Base-by-base conservation (phyloP, 1,140 invertebrate species). In the Tetraneura akinire region DNA sequence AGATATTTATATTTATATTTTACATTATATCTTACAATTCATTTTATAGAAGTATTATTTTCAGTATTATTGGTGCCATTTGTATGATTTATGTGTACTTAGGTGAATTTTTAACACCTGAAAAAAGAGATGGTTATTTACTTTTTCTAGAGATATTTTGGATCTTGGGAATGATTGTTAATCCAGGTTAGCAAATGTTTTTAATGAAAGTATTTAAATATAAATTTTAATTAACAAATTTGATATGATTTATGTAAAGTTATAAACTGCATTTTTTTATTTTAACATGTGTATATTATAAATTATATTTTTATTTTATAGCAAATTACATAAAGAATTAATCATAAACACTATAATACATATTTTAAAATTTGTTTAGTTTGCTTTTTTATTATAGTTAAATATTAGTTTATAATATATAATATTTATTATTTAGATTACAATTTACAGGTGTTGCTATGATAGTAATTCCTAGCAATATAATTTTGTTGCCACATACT, bases 31-130 rank as follows among this genome's bases (percentile, higher is more conserved):
- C 13, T 51, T 18, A n/a, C n/a, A n/a, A n/a, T n/a, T n/a, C n/a
- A n/a, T 18, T n/a, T n/a, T 37, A 37, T 9, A 47, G 23, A 26
- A 49, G 0, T 10, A 26, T 70, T 70, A 26, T 49, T 70, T 70
- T 49, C 45, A 70, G 66, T 26, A 60, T 76, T 10, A 76, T 76
- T 23, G 73, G 73, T n/a, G 53, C 53, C 2, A 42, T 21, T 45
- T 76, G 73, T 18, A 76, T 60, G 73, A 42, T 76, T 26, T 76
- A 76, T 9, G 73, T 76, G 53, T 76, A 76, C 21, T 26, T 76
- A 0, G 73, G 73, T 11, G 73, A 76, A 60, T 76, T 76, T 60
- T 45, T 76, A 60, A 45, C 21, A 8, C 11, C 32, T 21, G 16
- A 57, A 3, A 45, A 76, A 26, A 76, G 73, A 76, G 73, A 76